Percentiles rank a stretch among this genome's conserved stretches.
These are phyloP conservation scores for Trissoscelio sp. DNA, from an alignment of 2,888 invertebrate species.

Conservation along the genomic window DNA sequence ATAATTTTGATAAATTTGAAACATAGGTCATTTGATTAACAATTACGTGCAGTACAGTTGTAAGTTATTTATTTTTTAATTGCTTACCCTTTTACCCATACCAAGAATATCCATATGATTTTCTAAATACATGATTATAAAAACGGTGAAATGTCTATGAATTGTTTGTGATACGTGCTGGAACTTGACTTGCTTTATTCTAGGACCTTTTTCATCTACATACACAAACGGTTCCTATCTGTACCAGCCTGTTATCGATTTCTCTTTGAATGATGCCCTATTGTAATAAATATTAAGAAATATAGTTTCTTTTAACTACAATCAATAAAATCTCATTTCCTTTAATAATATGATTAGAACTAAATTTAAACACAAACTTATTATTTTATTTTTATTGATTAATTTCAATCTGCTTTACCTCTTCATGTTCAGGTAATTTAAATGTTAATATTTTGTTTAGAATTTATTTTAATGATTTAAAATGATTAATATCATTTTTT, in stretches of 20 bases:
- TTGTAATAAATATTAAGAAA: constrained; percentile 26
- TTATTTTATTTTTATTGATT: not conserved
- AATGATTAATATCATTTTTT: too few species aligned
- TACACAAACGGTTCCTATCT: constrained; percentile 76
- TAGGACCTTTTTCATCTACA: constrained; percentile 66
- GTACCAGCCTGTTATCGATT: constrained; percentile 81
- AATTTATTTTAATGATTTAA: too few species aligned
- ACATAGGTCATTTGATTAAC: too few species aligned
- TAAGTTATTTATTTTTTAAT: too few species aligned
- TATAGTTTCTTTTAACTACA: constrained; percentile 19
- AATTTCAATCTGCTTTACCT: too few species aligned
- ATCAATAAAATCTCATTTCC: constrained; percentile 18
- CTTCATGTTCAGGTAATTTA: too few species aligned
- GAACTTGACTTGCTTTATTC: constrained; percentile 33
- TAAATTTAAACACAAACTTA: not conserved
- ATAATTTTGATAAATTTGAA: too few species aligned
- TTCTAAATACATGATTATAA: constrained; percentile 79
- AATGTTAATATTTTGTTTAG: too few species aligned
- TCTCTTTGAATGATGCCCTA: constrained; percentile 39
- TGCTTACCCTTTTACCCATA: constrained; percentile 78
- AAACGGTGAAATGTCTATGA: constrained; percentile 62
- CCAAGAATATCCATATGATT: constrained; percentile 80
- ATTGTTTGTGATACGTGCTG: constrained; percentile 69
- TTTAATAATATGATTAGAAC: not conserved
- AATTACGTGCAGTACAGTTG: too few species aligned